These are phyloP conservation scores for Eupithecia vulgata DNA, from an alignment of 2,888 invertebrate genomes.

Conservation along the genomic window DNA sequence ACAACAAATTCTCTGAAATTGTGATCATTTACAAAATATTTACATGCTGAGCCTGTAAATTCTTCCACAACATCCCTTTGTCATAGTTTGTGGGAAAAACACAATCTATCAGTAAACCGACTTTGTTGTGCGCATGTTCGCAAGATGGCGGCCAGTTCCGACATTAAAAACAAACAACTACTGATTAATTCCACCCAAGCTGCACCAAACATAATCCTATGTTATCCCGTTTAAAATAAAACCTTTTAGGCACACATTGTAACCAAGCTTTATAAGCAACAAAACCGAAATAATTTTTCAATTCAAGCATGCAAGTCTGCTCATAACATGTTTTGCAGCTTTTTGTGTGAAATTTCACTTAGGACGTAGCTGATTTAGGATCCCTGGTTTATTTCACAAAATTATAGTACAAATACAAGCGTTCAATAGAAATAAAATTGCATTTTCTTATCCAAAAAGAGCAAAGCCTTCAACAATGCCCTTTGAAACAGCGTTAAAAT, in stretches of 20 bases:
- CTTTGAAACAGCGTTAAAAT: neutral
- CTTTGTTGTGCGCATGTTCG: conserved; percentile 12
- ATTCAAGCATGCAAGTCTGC: conserved; percentile 41
- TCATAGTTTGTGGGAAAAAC: conserved; percentile 11
- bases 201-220: conserved; percentile 23
- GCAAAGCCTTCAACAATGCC: neutral
- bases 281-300: conserved; percentile 44
- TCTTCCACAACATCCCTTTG: neutral
- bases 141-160: conserved; percentile 28
- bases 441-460: neutral
- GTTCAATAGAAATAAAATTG: neutral
- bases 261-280: conserved; percentile 36
- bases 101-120: conserved; percentile 12
- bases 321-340: conserved; percentile 45
- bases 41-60: neutral
- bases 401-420: neutral
- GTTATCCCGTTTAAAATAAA: conserved; percentile 31
- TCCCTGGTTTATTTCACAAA: neutral
- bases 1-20: neutral
- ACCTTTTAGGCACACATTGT: conserved; percentile 33
- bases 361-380: conserved; percentile 14
- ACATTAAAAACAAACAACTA: conserved; percentile 21
- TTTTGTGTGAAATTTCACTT: conserved; percentile 44
- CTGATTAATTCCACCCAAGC: conserved; percentile 27
- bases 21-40: neutral